These are phyloP conservation scores for Bunonema sp. DNA, from an alignment of 2,888 invertebrate species.

Conservation along the genomic window DNA sequence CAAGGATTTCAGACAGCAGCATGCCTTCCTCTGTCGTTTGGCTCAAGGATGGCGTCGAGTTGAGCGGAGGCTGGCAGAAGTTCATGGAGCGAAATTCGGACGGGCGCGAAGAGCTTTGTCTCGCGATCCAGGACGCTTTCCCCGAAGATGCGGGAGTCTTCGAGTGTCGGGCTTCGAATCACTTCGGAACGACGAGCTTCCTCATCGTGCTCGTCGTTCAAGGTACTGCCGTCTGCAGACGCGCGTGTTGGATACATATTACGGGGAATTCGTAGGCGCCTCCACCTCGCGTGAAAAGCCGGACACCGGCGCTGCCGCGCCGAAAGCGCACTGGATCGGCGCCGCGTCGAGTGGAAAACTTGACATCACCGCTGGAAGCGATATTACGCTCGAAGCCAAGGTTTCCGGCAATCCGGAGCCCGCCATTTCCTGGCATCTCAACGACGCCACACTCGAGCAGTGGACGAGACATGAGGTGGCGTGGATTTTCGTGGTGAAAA, in stretches of 20 bases:
- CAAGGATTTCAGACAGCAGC: too few species aligned
- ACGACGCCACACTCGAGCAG: slow-evolving; percentile 9
- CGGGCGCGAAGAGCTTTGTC: slow-evolving; percentile 7
- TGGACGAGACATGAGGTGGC: slow-evolving; percentile 16
- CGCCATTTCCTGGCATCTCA: slow-evolving; percentile 25
- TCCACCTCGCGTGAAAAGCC: slow-evolving; percentile 1
- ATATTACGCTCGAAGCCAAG: slow-evolving; percentile 6
- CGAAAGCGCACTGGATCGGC: slow-evolving; percentile 18
- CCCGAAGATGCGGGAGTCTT: slow-evolving; percentile 56
- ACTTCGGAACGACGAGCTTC: slow-evolving; percentile 80
- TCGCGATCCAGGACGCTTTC: slow-evolving; percentile 40
- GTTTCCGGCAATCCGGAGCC: slow-evolving; percentile 25
- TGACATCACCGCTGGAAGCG: slow-evolving; percentile 7
- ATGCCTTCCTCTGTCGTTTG: too few species aligned
- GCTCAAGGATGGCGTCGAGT: too few species aligned
- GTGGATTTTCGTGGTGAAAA: not conserved
- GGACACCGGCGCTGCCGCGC: slow-evolving; percentile 4
- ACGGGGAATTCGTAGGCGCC: not conserved
- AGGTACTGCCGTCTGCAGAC: slow-evolving; percentile 10
- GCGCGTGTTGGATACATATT: slow-evolving; percentile 7
- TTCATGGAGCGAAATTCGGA: not conserved
- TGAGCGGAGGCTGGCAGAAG: slow-evolving; percentile 8
- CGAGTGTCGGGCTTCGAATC: slow-evolving; percentile 75
- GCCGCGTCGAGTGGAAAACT: slow-evolving; percentile 17
- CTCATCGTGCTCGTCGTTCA: slow-evolving; percentile 63